These are phyloP conservation scores for Nansenia antarctica DNA, from an alignment of 2,113 vertebrate species.

Conservation along the genomic window DNA sequence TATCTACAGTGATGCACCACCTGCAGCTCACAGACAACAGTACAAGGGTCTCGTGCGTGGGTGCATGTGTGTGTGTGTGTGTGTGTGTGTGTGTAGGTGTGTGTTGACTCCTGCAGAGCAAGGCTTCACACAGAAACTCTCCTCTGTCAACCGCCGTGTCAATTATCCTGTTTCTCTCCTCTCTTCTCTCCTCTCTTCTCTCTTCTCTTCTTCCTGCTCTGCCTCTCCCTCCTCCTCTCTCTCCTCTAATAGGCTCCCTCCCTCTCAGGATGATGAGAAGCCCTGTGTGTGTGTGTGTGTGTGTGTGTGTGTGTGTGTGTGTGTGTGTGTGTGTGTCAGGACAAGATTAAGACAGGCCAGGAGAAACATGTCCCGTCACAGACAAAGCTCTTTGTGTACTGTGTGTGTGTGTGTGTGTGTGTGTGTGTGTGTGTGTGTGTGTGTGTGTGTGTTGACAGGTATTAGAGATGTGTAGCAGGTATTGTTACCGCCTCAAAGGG, in stretches of 20 bases:
- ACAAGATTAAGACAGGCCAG: slow-evolving; percentile 73
- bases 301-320: slow-evolving; percentile 22
- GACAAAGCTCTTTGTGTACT: slow-evolving; percentile 20
- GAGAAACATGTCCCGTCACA: slow-evolving; percentile 51
- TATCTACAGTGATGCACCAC: background rate
- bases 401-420: slow-evolving; percentile 22
- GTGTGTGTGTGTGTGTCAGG: slow-evolving; percentile 56
- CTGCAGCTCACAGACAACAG: background rate
- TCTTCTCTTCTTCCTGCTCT: background rate
- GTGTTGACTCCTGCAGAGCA: slow-evolving; percentile 68
- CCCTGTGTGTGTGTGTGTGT: slow-evolving; percentile 42
- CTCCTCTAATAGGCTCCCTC: slow-evolving; percentile 54
- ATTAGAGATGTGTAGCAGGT: slow-evolving; percentile 70
- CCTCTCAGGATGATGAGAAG: slow-evolving; percentile 73
- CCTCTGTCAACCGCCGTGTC: slow-evolving; percentile 74
- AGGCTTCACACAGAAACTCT: slow-evolving; percentile 59
- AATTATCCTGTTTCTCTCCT: slow-evolving; percentile 62
- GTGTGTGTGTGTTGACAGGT: slow-evolving; percentile 62
- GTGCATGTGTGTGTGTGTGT: slow-evolving; percentile 1
- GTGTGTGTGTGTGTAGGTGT: slow-evolving; percentile 33
- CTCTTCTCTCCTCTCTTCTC: background rate
- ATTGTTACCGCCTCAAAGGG: slow-evolving; percentile 74
- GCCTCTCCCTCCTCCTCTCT: slow-evolving; percentile 23
- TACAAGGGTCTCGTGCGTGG: background rate
- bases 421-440: slow-evolving; percentile 32